Evolutionary conservation across 2,797 vertebrate species (phyloP), one percentile per base, ranked within the genome.

Genomic region (Denticeps clupeoides): DNA sequence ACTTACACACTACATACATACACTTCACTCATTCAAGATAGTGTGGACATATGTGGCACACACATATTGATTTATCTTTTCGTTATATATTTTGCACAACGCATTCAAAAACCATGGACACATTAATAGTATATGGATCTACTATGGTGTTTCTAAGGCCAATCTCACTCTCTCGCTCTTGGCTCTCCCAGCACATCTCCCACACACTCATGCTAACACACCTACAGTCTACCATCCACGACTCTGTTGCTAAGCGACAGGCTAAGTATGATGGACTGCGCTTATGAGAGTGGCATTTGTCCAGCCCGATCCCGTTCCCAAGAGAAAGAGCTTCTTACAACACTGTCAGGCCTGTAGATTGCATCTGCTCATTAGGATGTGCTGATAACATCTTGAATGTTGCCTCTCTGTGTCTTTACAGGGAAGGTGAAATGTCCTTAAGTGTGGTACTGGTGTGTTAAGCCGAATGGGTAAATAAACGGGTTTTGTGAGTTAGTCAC

Each of bases 211-310:
- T 32, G 45, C 49, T 46, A 75, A 67, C 75, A 79, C 79, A 82
- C 79, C 79, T 80, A 80, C 79, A 67, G 78, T 82, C 78, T 82
- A 78, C 75, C 77, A 63, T 74, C 74, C 79, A 78, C 77, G 74
- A 81, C 76, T 79, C 72, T 83, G 84, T 86, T 86, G 84, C 83
- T 83, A 83, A 68, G 83, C 78, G 70, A 86, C 83, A 73, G 59
- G 72, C 67, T 50, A 59, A 64, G 74, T 80, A 70, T 52, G 55
- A 71, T 76, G 77, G 73, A 77, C 75, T 79, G 77, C 75, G 81
- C 75, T 79, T 81, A 71, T 69, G 71, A 76, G 69, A 75, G 75
- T 65, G 70, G 77, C 73, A 65, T 78, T 80, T 80, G 79, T 83
- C 77, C 75, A 59, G 72, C 68, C 65, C 75, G 63, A 73, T 70